A percentile compares a stretch with the other conserved stretches of the same genome.
These are phyloP conservation scores for Oceanodroma leucorhoa DNA, from an alignment of 2,797 vertebrate genomes.

Conservation along the genomic window DNA sequence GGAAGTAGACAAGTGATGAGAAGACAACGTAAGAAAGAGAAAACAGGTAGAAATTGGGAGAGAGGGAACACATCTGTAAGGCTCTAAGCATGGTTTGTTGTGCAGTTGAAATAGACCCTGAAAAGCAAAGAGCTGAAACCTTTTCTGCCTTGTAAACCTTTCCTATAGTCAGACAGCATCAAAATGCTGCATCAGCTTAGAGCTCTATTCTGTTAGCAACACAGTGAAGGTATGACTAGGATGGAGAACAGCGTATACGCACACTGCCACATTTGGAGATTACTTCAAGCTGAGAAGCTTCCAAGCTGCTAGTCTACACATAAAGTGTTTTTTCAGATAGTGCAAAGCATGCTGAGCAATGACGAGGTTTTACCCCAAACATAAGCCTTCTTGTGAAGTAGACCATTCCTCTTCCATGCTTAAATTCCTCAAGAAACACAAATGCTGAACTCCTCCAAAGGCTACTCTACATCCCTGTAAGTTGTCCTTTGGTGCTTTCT, in stretches of 20 bases:
- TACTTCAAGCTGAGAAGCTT: neutral
- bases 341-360: neutral
- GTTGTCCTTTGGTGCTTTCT: constrained; percentile 61
- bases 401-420: neutral
- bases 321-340: neutral
- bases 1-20: neutral
- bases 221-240: neutral
- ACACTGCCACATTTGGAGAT: neutral
- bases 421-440: neutral
- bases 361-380: neutral
- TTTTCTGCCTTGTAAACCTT: neutral
- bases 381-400: neutral
- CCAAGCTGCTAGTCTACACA: neutral
- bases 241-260: accelerated
- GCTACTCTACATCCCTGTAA: neutral
- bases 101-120: neutral
- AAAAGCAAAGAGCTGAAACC: neutral
- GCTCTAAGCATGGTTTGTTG: neutral
- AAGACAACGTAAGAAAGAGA: neutral
- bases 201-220: neutral
- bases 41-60: neutral
- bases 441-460: neutral
- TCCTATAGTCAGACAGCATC: neutral
- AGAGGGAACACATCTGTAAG: neutral
- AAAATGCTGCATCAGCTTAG: neutral